Percentiles rank a stretch among this genome's conserved stretches.
Evolutionary conservation across 2,888 invertebrate species (phyloP).

Genomic region (Isotomurus palustris): DNA sequence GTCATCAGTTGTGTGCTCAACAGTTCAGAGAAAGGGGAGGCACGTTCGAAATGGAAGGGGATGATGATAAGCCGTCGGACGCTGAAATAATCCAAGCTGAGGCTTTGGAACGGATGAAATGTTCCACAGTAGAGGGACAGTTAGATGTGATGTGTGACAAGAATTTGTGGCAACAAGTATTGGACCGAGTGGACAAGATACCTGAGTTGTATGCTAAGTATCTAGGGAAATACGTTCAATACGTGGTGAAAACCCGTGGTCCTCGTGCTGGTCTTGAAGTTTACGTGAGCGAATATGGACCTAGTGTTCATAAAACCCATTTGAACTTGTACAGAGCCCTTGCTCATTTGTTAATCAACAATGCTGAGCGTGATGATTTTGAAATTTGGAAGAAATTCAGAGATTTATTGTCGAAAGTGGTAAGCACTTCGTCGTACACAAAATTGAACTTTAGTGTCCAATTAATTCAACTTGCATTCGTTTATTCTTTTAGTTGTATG

Average conservation of each 20-base stretch:
- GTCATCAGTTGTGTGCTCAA: no score
- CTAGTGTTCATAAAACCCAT: conserved; percentile 69
- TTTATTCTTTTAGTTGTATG: no score
- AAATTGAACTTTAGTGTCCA: no score
- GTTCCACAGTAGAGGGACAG: conserved; percentile 75
- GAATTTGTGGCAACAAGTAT: conserved; percentile 78
- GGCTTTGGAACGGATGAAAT: conserved; percentile 74
- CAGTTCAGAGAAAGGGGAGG: no score
- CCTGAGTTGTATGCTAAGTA: conserved; percentile 64
- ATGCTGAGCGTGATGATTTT: conserved; percentile 54
- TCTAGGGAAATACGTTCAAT: conserved; percentile 64
- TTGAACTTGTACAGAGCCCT: conserved; percentile 76
- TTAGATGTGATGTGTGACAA: conserved; percentile 72
- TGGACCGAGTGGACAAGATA: conserved; percentile 67
- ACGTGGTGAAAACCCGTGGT: conserved; percentile 54
- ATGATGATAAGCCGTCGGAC: no score
- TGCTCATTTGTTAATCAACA: conserved; percentile 49
- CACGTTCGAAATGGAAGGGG: no score
- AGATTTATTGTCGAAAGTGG: conserved; percentile 61
- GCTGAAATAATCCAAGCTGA: no score
- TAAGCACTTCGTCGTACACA: no score
- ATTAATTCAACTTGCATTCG: no score
- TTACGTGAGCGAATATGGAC: conserved; percentile 69
- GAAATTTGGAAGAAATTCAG: conserved; percentile 66
- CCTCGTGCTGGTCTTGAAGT: conserved; percentile 64